Base-by-base conservation (phyloP, 2,797 vertebrate genomes). In the Momotus momota region DNA sequence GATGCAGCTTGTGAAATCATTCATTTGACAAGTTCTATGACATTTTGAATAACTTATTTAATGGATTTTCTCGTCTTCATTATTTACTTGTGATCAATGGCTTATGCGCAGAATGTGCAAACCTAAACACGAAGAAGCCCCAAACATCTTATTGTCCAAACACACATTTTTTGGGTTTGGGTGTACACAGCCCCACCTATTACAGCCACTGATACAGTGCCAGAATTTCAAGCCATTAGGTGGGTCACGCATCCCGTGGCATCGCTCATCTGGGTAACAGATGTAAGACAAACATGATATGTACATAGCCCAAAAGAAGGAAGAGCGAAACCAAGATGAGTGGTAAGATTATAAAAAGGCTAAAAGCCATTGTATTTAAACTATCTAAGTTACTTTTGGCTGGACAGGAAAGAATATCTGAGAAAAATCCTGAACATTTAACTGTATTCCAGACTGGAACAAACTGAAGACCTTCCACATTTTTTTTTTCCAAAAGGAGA, bases 21-120 rank as follows among this genome's bases (percentile, higher is more conserved):
- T 52, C 21, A 74, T 94, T 91, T 69, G 55, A 81, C 80, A 81
- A 94, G 54, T 62, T 83, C 79, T 72, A 20, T 20, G 62, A 79
- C 78, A 94, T 61, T 96, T 67, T 90, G 90, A 80, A 69, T 82
- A 90, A 86, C 18, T 85, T 69, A 60, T 77, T 94, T 87, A 94
- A 95, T 86, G 72, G 52, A 81, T 91, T 85, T 82, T 79, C 83
- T 90, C 73, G 55, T 38, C 29, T 66, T 72, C 70, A 64, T 91
- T 58, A 90, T 87, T 93, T 90, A 40, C 60, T 82, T 67, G 64
- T 55, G 73, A 88, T 91, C 90, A 72, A 86, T 81, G 66, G 46
- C 64, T 86, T 81, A 49, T 45, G 43, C 19, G 46, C 79, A 87
- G 78, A 94, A 91, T 85, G 69, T 75, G 84, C 72, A 90, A 93